These are phyloP conservation scores for Gavialis gangeticus DNA, from an alignment of 2,113 vertebrate genomes.

Conservation along the genomic window DNA sequence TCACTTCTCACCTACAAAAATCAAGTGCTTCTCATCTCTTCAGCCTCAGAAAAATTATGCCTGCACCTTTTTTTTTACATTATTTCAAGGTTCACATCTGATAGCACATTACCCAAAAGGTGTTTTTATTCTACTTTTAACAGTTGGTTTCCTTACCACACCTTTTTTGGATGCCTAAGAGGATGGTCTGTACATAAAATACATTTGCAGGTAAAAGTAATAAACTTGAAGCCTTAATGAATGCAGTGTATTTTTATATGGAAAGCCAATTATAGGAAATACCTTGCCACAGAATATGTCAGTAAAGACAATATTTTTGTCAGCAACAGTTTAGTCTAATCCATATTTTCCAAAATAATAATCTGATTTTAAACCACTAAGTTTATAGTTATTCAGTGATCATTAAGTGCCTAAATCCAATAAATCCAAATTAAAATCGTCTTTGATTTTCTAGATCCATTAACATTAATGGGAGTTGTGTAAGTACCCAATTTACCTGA, in stretches of 20 bases:
- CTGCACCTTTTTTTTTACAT: slow-evolving; percentile 7
- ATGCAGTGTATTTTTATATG: neutral
- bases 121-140: slow-evolving; percentile 38
- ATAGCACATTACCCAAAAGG: neutral
- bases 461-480: slow-evolving; percentile 28
- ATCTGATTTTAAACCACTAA: neutral
- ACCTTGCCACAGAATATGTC: neutral
- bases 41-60: slow-evolving; percentile 66
- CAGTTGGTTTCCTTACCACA: slow-evolving; percentile 24
- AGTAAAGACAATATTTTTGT: slow-evolving; percentile 12
- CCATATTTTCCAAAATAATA: slow-evolving; percentile 27
- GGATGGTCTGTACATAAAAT: slow-evolving; percentile 49
- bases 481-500: neutral
- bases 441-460: slow-evolving; percentile 35
- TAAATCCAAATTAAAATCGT: slow-evolving; percentile 13
- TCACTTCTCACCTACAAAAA: slow-evolving; percentile 78
- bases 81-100: slow-evolving; percentile 30
- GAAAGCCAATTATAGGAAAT: slow-evolving; percentile 26
- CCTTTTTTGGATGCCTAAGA: slow-evolving; percentile 9
- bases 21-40: slow-evolving; percentile 70
- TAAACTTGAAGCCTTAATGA: slow-evolving; percentile 9
- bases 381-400: neutral
- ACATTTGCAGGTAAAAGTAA: neutral
- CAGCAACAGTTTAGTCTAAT: slow-evolving; percentile 34
- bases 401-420: slow-evolving; percentile 15